Evolutionary conservation across 2,797 vertebrate genomes (phyloP), one percentile per base, ranked within the genome.

Genomic region (Sebastes nivosus): DNA sequence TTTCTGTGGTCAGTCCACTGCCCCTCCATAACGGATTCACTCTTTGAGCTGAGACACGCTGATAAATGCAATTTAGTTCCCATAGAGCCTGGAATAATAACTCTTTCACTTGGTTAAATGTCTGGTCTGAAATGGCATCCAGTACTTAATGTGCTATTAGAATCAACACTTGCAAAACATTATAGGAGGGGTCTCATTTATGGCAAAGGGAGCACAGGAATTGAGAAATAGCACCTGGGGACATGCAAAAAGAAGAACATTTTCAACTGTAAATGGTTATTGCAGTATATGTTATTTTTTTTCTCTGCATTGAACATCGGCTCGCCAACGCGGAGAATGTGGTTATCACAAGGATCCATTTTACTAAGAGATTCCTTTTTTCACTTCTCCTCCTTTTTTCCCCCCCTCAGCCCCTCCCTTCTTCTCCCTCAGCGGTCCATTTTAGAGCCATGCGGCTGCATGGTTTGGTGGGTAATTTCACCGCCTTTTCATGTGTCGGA

Each of bases 401-500:
- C 74, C 82, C 82, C 82, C 82, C 72, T 58, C 76, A 80, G 75
- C 88, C 76, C 86, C 87, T 90, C 75, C 89, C 59, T 87, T 80
- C 80, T 66, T 86, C 78, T 87, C 89, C 87, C 89, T 90, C 87
- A 90, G 90, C 68, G 75, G 92, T 94, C 93, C 92, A 88, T 94
- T 93, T 92, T 93, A 93, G 89, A 94, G 81, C 76, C 83, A 86
- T 69, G 87, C 54, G 42, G 85, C 89, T 93, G 90, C 92, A 89
- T 86, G 89, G 91, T 91, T 89, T 92, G 88, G 89, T 92, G 86
- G 91, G 84, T 95, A 94, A 95, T 96, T 96, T 95, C 86, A 70
- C 84, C 89, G 88, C 84, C 92, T 95, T 95, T 96, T 95, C 95
- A 95, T 95, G 93, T 95, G 92, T 93, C 80, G 82, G 86, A 92